Evolutionary conservation across 2,113 vertebrate species (phyloP).

Genomic region (Caretta caretta): DNA sequence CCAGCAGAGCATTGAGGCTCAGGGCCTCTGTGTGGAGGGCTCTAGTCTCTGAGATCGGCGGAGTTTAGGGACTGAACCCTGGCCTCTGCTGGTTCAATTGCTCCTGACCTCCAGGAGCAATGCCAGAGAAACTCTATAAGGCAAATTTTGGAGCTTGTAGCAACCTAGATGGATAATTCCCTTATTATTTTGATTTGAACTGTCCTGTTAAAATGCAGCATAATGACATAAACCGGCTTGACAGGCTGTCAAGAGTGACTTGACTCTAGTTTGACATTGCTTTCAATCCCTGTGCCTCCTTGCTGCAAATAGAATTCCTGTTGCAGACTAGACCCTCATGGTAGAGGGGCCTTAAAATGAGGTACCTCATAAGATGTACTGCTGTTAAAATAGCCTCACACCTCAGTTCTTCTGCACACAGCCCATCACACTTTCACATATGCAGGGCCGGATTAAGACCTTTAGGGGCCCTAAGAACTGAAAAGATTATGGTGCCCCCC

Average conservation of each 20-base stretch:
- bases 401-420: background rate
- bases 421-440: background rate
- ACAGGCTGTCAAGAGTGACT: background rate
- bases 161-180: background rate
- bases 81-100: background rate
- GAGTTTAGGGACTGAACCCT: background rate
- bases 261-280: background rate
- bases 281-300: background rate
- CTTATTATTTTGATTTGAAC: background rate
- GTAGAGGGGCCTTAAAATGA: accelerated
- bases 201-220: background rate
- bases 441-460: background rate
- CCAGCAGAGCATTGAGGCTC: background rate
- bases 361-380: background rate
- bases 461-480: no score
- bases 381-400: background rate
- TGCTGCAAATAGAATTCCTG: background rate
- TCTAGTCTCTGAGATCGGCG: background rate
- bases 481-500: no score
- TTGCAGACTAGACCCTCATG: background rate
- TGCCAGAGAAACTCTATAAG: background rate
- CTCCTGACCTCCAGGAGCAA: background rate
- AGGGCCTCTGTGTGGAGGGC: background rate
- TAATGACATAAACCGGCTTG: background rate
- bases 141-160: background rate